These are phyloP conservation scores for Pissodes strobi DNA, from an alignment of 1,140 invertebrate species.

Conservation along the genomic window DNA sequence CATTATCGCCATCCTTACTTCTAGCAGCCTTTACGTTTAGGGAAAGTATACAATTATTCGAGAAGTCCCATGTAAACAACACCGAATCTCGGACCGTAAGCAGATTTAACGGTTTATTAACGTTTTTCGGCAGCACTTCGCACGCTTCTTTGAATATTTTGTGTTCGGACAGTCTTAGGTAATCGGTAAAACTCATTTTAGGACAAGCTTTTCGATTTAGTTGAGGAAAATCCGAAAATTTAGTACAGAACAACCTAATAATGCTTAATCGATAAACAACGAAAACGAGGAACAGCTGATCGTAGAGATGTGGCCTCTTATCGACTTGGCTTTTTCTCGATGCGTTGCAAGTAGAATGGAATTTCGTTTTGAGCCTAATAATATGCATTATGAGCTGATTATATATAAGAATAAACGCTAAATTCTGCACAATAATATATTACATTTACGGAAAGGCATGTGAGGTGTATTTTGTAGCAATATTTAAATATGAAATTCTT, in stretches of 20 bases:
- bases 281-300: constrained; percentile 1
- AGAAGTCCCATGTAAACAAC: constrained; percentile 66
- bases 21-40: constrained; percentile 64
- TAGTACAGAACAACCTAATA: no score
- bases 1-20: constrained; percentile 57
- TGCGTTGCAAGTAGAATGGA: no score
- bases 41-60: constrained; percentile 65
- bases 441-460: no score
- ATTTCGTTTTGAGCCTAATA: no score
- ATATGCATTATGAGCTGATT: no score
- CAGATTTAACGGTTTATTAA: constrained; percentile 65
- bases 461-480: no score
- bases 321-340: no score
- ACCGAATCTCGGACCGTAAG: constrained; percentile 66
- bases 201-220: no score
- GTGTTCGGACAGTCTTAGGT: constrained; percentile 59
- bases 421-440: no score
- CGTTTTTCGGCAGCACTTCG: constrained; percentile 59
- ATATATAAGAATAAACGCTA: no score
- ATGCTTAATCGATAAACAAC: not conserved
- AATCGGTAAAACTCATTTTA: constrained; percentile 50
- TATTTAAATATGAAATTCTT: no score
- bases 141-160: constrained; percentile 64
- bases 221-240: no score
- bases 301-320: not conserved